A percentile compares a stretch with the other conserved stretches of the same genome.
These are phyloP conservation scores for Alosa alosa DNA, from an alignment of 2,113 vertebrate genomes.

Conservation along the genomic window DNA sequence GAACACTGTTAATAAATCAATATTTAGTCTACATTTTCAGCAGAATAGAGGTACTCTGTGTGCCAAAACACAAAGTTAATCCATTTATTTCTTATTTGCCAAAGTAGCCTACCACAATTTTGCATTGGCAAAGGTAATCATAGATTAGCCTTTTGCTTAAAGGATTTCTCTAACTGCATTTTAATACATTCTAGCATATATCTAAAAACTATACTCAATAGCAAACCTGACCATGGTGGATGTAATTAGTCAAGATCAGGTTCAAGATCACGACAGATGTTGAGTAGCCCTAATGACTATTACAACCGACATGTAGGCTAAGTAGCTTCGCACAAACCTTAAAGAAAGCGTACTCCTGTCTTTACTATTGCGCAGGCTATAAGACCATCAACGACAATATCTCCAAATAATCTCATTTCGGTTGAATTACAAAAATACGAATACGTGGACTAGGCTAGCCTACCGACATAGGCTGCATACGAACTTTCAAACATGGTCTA, in stretches of 20 bases:
- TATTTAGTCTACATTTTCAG: neutral
- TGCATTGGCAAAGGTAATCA: neutral
- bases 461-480: neutral
- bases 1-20: neutral
- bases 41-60: neutral
- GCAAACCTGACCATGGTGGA: neutral
- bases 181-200: neutral
- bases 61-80: neutral
- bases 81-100: neutral
- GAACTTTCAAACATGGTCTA: neutral
- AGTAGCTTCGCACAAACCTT: neutral
- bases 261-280: slow-evolving; percentile 14
- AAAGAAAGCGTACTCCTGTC: neutral
- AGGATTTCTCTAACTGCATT: neutral
- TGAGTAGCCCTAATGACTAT: neutral
- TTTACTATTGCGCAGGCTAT: neutral
- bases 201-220: neutral
- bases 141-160: neutral
- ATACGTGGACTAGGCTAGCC: neutral
- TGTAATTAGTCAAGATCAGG: neutral
- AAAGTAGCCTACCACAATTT: neutral
- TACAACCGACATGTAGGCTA: neutral
- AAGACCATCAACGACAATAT: neutral
- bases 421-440: neutral
- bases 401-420: neutral